phyloP scores from a whole-genome alignment of 1,140 invertebrate species.

The Melipona quadrifasciata region DNA sequence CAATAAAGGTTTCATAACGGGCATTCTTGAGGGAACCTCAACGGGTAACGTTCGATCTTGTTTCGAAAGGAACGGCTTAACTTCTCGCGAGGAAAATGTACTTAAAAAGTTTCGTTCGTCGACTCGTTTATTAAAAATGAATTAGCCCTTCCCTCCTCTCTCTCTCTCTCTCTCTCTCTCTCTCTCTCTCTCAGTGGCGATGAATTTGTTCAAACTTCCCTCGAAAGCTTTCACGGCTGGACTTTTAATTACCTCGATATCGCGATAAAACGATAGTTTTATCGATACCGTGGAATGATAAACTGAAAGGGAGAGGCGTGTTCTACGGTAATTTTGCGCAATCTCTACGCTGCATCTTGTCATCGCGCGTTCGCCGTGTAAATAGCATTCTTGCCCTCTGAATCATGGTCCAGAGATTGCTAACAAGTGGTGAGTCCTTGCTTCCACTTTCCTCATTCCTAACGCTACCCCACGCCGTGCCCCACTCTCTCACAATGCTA shows the following conservation, averaged over 20 bases:
- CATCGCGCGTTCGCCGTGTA: no score
- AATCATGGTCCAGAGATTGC: no score
- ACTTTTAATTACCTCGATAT: slow-evolving; percentile 68
- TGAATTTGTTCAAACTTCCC: slow-evolving; percentile 71
- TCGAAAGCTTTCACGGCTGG: slow-evolving; percentile 32
- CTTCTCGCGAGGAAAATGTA: slow-evolving; percentile 56
- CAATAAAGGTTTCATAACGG: slow-evolving; percentile 64
- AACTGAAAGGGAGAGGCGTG: background rate
- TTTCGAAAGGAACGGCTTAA: slow-evolving; percentile 14
- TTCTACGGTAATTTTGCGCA: background rate
- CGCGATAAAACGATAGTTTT: slow-evolving; percentile 13
- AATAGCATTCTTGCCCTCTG: background rate
- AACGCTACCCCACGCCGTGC: no score
- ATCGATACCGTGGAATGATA: background rate
- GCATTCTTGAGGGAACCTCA: slow-evolving; percentile 56
- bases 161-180: background rate
- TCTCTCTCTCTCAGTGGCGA: slow-evolving; percentile 35
- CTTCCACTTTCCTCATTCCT: no score
- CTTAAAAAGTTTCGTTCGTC: slow-evolving; percentile 73
- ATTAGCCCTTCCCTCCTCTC: slow-evolving; percentile 65
- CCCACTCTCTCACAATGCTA: no score
- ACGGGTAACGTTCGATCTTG: slow-evolving; percentile 43
- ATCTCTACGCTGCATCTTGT: no score
- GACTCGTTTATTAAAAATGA: slow-evolving; percentile 75
- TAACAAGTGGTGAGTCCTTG: no score